Base-by-base conservation (phyloP, 2,888 invertebrate species). In the Andricus quercusramuli region DNA sequence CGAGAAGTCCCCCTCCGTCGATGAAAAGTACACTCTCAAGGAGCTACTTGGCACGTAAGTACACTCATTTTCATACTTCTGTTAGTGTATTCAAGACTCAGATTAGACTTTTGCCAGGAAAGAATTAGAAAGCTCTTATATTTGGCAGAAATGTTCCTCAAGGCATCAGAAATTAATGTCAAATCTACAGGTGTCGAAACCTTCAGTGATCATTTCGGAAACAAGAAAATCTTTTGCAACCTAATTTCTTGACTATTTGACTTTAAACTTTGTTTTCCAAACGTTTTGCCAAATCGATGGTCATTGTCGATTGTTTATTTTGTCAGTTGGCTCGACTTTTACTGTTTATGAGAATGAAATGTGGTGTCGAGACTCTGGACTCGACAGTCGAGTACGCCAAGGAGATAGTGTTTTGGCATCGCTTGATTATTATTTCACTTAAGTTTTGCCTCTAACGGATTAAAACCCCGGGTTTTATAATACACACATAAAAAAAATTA, bases 1-100 rank as follows among this genome's bases (percentile, higher is more conserved):
- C 74, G 97, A 97, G 88, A 96, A 96, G 93, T 95, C 95, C 89
- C 94, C 96, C 88, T 96, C 96, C 88, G 96, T 98, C 89, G 98
- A 98, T 92, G 98, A 98, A 91, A 98, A 97, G 94, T 98, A 98
- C 93, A 94, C 95, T 91, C 94, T 98, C 86, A 98, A 98, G 94
- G 98, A 98, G 93, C 94, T 98, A 85, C 95, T 98, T 84, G 98
- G 98, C 93, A 98, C 98, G 95, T 96, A 95, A 95, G 95, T 94
- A 78, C 37, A 41, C 44, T 79, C 15, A 62, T 17, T 29, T 22
- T 15, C 25, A 62, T 25, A 51, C 22, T 8, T 70, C 56, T 56
- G 6, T 37, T 37, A n/a, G 47, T 47, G 17, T 15, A 44, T 15
- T 44, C 44, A 15, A 44, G 4, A 59, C n/a, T 22, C 13, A 22